Base-by-base conservation (phyloP, 2,888 invertebrate species). In the Nematopogon swammerdamellus region DNA sequence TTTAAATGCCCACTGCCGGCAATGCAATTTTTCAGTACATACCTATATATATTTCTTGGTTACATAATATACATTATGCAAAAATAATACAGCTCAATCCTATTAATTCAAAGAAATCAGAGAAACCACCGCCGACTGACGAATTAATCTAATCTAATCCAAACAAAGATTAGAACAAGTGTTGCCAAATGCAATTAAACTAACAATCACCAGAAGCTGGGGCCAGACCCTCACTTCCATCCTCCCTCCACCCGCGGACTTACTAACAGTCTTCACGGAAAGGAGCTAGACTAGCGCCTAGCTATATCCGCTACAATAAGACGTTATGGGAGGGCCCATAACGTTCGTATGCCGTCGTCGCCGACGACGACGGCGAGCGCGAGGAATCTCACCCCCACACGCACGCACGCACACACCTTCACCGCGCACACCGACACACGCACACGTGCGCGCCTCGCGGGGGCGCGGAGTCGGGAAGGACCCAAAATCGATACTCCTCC, bases 401-500 rank as follows among this genome's bases (percentile, higher is more conserved):
- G 3, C 3, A 36, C 36, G n/a, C 36, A 36, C 36, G 3, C 36
- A 6, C 8, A 36, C 36, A 36, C 14, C 4, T 14, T 14, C 3
- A 36, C 36, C 36, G 11, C 14, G 3, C 36, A 36, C 36, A 36
- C 36, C 61, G 59, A 65, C 69, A 69, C 73, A 76, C 77, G 68
- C 76, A 76, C 73, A 76, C 76, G 65, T 73, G 67, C 75, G 72
- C 75, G 71, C 60, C 14, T 63, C 63, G 56, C 65, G 59, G 72
- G 74, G 72, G 72, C 62, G 72, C 71, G 75, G 75, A 68, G 74
- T 68, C 74, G 73, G 68, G 71, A 67, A 68, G 63, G 25, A 10
- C 25, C 70, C 65, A 76, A 79, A 77, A 79, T 79, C 79, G 79
- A 79, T 79, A 79, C 67, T 73, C 64, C 70, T 68, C 67, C 75